A percentile compares a stretch with the other conserved stretches of the same genome.
These are phyloP conservation scores for Drosophila elegans DNA, from an alignment of 1,140 invertebrate genomes.

Conservation along the genomic window DNA sequence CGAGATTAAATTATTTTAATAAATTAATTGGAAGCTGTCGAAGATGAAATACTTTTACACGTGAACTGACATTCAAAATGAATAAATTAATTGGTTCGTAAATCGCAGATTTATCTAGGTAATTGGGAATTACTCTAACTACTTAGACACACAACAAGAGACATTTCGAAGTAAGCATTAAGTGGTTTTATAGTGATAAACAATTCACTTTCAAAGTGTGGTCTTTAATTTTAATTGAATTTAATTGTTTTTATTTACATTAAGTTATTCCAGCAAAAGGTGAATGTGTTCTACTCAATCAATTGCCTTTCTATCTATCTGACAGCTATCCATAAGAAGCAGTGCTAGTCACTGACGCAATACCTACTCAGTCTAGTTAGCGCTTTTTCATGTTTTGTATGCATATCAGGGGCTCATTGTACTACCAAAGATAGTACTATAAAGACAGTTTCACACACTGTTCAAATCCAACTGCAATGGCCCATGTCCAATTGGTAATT, in stretches of 20 bases:
- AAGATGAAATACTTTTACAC: not conserved
- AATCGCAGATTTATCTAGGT: too few relatives aligned
- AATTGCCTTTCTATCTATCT: constrained; percentile 1
- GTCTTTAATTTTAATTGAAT: constrained; percentile 1
- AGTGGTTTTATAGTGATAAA: not conserved
- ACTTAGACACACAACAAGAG: too few relatives aligned
- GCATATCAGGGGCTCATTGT: constrained; percentile 25
- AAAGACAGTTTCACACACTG: constrained; percentile 24
- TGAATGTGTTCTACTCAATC: constrained; percentile 13
- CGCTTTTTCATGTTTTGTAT: constrained; percentile 11
- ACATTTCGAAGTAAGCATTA: not conserved
- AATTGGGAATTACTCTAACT: too few relatives aligned
- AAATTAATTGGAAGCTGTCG: constrained; percentile 19
- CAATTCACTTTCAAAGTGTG: not conserved
- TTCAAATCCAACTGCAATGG: constrained; percentile 62
- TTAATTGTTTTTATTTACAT: constrained; percentile 11
- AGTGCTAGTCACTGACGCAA: constrained; percentile 20
- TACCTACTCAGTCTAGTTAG: constrained; percentile 20
- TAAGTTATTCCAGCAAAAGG: not conserved
- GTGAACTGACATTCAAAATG: not conserved
- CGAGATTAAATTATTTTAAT: constrained; percentile 31
- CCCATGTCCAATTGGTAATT: constrained; percentile 66
- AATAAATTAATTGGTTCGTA: constrained; percentile 1
- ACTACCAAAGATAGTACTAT: constrained; percentile 2
- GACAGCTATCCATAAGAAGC: constrained; percentile 16